phyloP scores from a whole-genome alignment of 2,888 invertebrate genomes.

The Scrobipalpa costella region DNA sequence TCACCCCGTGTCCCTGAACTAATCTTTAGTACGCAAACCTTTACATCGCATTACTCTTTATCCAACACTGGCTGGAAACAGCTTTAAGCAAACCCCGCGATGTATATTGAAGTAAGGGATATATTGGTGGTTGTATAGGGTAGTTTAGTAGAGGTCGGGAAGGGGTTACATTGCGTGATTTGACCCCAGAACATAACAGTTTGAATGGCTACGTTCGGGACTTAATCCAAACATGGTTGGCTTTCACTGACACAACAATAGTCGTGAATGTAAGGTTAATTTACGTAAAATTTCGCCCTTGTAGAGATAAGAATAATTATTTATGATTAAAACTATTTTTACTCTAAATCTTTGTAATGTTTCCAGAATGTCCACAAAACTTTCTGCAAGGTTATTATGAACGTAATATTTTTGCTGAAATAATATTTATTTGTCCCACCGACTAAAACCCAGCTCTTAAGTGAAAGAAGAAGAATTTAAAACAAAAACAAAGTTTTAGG shows the following conservation, averaged over 20 bases:
- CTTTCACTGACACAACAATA: background rate
- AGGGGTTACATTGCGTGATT: conserved; percentile 28
- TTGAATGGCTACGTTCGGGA: conserved; percentile 10
- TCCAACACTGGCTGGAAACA: background rate
- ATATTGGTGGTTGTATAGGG: background rate
- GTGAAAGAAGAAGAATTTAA: too few relatives aligned
- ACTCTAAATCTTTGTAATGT: too few relatives aligned
- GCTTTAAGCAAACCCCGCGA: background rate
- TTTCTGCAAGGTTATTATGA: too few relatives aligned
- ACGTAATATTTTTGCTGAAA: too few relatives aligned
- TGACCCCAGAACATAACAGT: conserved; percentile 20
- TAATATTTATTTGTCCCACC: too few relatives aligned
- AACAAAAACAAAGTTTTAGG: too few relatives aligned
- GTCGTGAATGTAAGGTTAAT: background rate
- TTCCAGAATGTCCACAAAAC: too few relatives aligned
- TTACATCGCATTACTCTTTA: background rate
- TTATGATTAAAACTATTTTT: too few relatives aligned
- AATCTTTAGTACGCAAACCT: background rate
- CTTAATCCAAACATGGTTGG: conserved; percentile 4
- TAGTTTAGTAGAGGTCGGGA: conserved; percentile 15
- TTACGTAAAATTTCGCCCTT: background rate
- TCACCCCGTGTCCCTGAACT: conserved; percentile 2
- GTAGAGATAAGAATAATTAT: too few relatives aligned
- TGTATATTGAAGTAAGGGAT: conserved; percentile 7
- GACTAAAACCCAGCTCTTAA: too few relatives aligned